Conservation (phyloP, 2,113 vertebrate species). For the Carollia perspicillata region DNA sequence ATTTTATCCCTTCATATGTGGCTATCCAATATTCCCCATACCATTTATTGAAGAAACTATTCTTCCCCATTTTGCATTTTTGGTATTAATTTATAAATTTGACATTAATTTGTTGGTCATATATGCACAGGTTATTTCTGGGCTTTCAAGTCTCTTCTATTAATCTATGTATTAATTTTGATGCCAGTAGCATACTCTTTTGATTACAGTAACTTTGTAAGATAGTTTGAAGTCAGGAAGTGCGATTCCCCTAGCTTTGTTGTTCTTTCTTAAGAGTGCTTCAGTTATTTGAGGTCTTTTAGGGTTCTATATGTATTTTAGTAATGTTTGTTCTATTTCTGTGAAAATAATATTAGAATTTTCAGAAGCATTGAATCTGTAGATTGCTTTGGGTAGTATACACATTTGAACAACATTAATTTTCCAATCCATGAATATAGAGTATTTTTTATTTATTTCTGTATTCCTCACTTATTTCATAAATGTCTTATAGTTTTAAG, state of each 20-base stretch:
- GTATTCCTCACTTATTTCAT: background rate
- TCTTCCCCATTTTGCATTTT: background rate
- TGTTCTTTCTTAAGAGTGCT: background rate
- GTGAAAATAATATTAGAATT: background rate
- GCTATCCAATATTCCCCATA: background rate
- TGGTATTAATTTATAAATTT: background rate
- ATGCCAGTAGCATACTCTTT: background rate
- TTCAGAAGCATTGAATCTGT: background rate
- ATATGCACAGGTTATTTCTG: background rate
- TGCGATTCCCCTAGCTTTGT: background rate
- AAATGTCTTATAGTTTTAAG: background rate
- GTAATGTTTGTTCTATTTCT: background rate
- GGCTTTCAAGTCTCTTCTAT: background rate
- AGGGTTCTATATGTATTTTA: background rate
- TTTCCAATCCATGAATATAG: background rate
- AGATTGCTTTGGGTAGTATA: background rate
- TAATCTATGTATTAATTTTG: background rate
- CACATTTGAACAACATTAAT: background rate
- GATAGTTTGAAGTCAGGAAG: background rate
- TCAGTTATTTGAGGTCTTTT: background rate
- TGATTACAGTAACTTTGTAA: background rate
- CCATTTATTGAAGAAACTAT: background rate
- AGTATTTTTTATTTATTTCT: background rate
- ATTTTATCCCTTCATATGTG: background rate
- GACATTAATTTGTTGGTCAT: background rate